Conservation (phyloP, 2,113 vertebrate genomes). For the Thermophis baileyi region DNA sequence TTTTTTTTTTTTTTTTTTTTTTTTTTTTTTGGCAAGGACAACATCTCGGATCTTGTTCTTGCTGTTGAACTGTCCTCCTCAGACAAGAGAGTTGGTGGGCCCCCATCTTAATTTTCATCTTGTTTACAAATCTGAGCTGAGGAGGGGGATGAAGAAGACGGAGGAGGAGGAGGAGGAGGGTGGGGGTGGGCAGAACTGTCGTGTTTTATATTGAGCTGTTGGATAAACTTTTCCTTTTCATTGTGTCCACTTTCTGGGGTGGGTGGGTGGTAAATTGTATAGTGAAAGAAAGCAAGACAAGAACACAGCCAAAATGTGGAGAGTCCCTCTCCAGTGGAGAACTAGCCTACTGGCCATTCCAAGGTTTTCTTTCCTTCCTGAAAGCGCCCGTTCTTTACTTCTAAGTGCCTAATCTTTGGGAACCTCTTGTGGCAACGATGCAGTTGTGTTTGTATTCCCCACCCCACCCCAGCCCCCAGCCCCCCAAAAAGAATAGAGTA, state of each 20-base stretch:
- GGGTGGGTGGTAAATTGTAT: conserved; percentile 63
- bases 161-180: neutral
- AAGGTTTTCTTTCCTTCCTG: conserved; percentile 71
- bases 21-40: conserved; percentile 35
- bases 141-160: conserved; percentile 29
- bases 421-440: conserved; percentile 78
- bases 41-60: conserved; percentile 57
- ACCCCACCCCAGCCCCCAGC: neutral
- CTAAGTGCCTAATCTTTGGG: conserved; percentile 92
- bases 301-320: conserved; percentile 23
- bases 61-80: conserved; percentile 47
- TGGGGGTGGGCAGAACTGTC: neutral
- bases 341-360: conserved; percentile 76
- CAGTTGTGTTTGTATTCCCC: conserved; percentile 65
- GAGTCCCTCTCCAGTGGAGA: conserved; percentile 52
- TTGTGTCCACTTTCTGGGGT: conserved; percentile 75
- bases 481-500: conserved; percentile 52
- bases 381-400: conserved; percentile 80
- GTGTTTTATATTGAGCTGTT: conserved; percentile 71
- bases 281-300: conserved; percentile 63
- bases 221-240: conserved; percentile 76
- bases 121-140: conserved; percentile 66
- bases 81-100: conserved; percentile 43
- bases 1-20: no score
- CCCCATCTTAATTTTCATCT: conserved; percentile 61